phyloP scores from a whole-genome alignment of 2,113 vertebrate genomes.

The Periophthalmodon schlosseri region DNA sequence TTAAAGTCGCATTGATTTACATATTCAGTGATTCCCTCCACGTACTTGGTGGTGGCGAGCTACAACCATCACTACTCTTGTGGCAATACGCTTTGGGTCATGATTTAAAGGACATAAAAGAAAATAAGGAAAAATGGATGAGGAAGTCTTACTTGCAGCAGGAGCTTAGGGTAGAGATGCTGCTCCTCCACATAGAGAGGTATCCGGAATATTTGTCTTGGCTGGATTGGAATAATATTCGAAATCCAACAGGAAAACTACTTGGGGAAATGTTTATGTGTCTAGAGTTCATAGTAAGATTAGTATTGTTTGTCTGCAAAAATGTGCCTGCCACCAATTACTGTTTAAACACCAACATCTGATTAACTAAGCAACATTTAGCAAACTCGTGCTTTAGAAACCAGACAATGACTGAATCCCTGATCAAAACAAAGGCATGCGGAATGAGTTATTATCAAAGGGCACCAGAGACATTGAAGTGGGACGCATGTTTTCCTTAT shows the following conservation, averaged over 20 bases:
- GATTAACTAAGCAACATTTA: background rate
- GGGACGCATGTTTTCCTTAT: conserved; percentile 29
- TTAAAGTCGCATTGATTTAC: too few relatives aligned
- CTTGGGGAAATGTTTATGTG: too few relatives aligned
- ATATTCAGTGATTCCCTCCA: too few relatives aligned
- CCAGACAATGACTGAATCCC: background rate
- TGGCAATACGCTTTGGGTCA: too few relatives aligned
- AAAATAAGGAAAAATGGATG: too few relatives aligned
- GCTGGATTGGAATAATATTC: background rate
- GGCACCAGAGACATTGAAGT: conserved; percentile 29
- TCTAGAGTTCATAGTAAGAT: background rate
- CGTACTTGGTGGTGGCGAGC: too few relatives aligned
- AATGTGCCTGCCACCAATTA: background rate
- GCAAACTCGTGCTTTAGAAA: background rate
- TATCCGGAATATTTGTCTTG: background rate
- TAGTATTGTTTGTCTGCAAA: background rate
- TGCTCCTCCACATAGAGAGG: background rate
- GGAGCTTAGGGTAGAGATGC: too few relatives aligned
- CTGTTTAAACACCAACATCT: background rate
- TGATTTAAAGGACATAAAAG: too few relatives aligned
- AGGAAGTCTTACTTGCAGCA: too few relatives aligned
- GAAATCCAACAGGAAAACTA: background rate
- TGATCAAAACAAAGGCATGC: conserved; percentile 29
- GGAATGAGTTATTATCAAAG: conserved; percentile 12
- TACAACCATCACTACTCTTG: too few relatives aligned